Conservation (phyloP, 2,113 vertebrate genomes). For the Hemibagrus wyckioides region DNA sequence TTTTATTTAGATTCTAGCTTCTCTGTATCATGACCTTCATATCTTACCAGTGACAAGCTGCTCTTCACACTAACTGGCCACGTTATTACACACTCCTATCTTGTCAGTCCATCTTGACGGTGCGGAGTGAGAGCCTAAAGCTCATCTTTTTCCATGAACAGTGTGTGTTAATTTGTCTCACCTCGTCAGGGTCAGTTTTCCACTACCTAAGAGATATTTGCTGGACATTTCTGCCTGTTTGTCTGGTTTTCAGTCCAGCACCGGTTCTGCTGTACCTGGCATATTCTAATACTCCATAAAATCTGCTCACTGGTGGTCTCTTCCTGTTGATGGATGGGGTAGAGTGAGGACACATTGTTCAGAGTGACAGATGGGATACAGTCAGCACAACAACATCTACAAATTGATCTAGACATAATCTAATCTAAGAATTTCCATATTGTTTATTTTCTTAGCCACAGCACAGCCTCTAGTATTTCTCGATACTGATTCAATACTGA, state of each 20-base stretch:
- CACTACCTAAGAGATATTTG: neutral
- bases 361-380: neutral
- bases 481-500: neutral
- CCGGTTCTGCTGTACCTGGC: neutral
- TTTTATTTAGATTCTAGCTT: slow-evolving; percentile 8
- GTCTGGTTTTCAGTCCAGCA: neutral
- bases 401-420: slow-evolving; percentile 3
- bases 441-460: neutral
- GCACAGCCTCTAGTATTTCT: neutral
- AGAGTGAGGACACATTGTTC: neutral
- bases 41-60: neutral
- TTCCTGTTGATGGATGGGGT: neutral
- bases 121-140: neutral
- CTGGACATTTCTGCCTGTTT: neutral
- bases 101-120: neutral
- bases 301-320: neutral
- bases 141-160: neutral
- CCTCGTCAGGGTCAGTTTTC: neutral
- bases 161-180: neutral
- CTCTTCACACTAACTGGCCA: neutral
- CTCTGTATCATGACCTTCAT: neutral
- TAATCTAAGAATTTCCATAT: slow-evolving; percentile 1
- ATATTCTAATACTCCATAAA: neutral
- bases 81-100: neutral
- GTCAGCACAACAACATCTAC: neutral